Percentiles rank a stretch among this genome's conserved stretches.
Evolutionary conservation across 1,140 invertebrate species (phyloP).

Genomic region (Megathymus violae): DNA sequence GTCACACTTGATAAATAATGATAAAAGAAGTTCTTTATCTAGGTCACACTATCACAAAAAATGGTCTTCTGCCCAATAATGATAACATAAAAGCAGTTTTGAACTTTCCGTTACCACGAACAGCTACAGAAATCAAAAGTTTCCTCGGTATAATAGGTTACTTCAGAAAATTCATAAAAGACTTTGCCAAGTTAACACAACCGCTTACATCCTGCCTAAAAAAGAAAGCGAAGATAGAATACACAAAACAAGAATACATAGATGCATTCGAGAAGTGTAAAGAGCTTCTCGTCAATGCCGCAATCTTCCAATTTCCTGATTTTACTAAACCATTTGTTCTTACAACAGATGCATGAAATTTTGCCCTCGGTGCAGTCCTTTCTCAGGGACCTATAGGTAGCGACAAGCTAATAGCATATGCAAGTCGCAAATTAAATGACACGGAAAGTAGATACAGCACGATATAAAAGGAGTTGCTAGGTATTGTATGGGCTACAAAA

Average conservation of each 20-base stretch:
- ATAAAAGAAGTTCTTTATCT: constrained; percentile 32
- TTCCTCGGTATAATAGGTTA: constrained; percentile 58
- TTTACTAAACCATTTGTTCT: constrained; percentile 41
- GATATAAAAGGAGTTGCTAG: constrained; percentile 40
- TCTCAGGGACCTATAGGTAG: constrained; percentile 38
- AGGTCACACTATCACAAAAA: constrained; percentile 34
- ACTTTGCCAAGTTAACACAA: constrained; percentile 42
- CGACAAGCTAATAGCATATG: constrained; percentile 44
- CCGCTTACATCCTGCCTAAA: constrained; percentile 44
- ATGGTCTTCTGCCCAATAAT: constrained; percentile 37
- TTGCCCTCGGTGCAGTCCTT: constrained; percentile 39
- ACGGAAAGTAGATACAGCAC: constrained; percentile 37
- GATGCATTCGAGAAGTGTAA: constrained; percentile 44
- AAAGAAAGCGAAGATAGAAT: constrained; percentile 36
- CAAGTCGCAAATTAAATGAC: constrained; percentile 37
- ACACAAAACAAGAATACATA: constrained; percentile 28
- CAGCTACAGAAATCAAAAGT: constrained; percentile 36
- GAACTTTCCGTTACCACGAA: constrained; percentile 34
- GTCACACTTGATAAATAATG: constrained; percentile 31
- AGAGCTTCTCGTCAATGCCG: constrained; percentile 39
- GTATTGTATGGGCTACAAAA: too few relatives aligned
- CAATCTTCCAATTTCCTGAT: constrained; percentile 43
- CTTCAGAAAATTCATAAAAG: constrained; percentile 55
- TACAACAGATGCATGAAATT: constrained; percentile 43
- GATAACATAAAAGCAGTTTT: constrained; percentile 38